Base-by-base conservation (phyloP, 1,140 invertebrate species). In the Cydia amplana region DNA sequence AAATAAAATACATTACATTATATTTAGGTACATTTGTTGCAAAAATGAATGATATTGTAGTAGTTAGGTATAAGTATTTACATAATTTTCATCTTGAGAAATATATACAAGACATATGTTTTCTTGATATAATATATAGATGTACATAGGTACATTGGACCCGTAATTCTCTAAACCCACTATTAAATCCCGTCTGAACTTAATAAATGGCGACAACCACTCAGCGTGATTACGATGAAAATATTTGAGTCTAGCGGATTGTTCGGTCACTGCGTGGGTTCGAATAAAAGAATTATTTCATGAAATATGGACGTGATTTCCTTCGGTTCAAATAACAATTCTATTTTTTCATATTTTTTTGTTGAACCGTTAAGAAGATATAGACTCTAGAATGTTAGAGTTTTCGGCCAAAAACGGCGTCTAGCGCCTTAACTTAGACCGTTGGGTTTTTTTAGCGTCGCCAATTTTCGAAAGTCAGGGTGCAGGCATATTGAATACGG, bases 121-220 rank as follows among this genome's bases (percentile, higher is more conserved):
- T 46, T 51, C n/a, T n/a, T 51, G 49, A 51, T 51, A 51, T 7
- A 51, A n/a, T 51, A 2, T 55, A 55, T n/a, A n/a, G n/a, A n/a
- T n/a, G n/a, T n/a, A 4, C 16, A 5, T 51, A 60, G 55, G 55
- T 60, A 60, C 55, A 60, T 60, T 60, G 65, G 65, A 16, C 4
- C 65, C 65, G 36, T 28, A 28, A 32, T 28, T 70, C 36, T 40
- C 25, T 40, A 60, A 60, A 60, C 7, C 23, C 55, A 60, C 55
- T 60, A 60, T 20, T 67, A 75, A 63, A 67, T 78, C 77, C 74
- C 76, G 60, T 79, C 74, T 83, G 84, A 85, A 85, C 82, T 77
- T 85, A 90, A 90, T 89, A 86, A 90, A 91, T 89, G 82, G 86
- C 84, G 87, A 85, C 87, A 87, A 85, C 84, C 90, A 91, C 88